phyloP scores from a whole-genome alignment of 2,888 invertebrate species.

The Phlogophora meticulosa region DNA sequence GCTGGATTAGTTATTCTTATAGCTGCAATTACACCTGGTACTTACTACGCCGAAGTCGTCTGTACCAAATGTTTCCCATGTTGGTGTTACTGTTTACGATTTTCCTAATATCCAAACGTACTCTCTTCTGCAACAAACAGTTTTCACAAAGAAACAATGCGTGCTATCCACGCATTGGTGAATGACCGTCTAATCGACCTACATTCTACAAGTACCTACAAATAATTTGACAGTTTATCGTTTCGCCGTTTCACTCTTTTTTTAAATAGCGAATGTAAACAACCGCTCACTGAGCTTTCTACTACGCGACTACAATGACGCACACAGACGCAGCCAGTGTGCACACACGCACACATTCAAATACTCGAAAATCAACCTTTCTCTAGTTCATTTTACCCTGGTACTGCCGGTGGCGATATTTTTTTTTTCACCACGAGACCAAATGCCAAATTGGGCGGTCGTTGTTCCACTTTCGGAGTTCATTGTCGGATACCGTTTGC shows the following conservation, averaged over 20 bases:
- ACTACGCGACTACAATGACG: conserved; percentile 67
- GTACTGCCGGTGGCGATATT: conserved; percentile 78
- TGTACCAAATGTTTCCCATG: not conserved
- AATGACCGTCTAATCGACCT: conserved; percentile 60
- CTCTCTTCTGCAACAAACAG: not conserved
- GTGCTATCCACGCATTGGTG: conserved; percentile 40
- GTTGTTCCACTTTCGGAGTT: conserved; percentile 83
- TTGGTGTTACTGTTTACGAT: not conserved
- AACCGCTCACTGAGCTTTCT: conserved; percentile 80
- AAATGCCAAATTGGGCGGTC: conserved; percentile 83
- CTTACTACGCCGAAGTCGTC: no score
- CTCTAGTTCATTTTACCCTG: conserved; percentile 86
- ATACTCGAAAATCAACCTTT: conserved; percentile 80
- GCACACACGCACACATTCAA: conserved; percentile 60
- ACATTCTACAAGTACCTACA: conserved; percentile 64
- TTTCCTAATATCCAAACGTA: not conserved
- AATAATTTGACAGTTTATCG: conserved; percentile 72
- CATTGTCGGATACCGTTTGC: conserved; percentile 87
- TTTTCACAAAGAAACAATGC: conserved; percentile 12
- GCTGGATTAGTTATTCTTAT: not conserved
- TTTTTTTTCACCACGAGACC: conserved; percentile 83
- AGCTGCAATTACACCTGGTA: not conserved
- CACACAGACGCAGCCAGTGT: conserved; percentile 74
- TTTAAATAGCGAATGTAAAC: conserved; percentile 77
- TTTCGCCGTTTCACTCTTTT: conserved; percentile 76